phyloP scores from a whole-genome alignment of 2,113 vertebrate genomes.

The Microtus oregoni region DNA sequence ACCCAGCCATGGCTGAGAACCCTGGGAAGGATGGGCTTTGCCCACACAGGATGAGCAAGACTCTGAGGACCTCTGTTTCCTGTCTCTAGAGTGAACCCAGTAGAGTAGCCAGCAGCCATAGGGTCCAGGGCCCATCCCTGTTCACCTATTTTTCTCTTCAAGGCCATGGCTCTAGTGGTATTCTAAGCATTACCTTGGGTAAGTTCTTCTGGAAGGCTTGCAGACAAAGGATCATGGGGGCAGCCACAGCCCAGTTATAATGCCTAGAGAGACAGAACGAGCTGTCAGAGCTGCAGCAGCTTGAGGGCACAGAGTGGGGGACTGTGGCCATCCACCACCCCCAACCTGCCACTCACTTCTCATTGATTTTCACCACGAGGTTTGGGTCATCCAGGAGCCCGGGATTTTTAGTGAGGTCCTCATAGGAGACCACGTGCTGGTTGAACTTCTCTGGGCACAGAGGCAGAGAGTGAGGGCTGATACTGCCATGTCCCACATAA shows the following conservation, averaged over 20 bases:
- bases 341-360: constrained; percentile 89
- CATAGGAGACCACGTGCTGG: constrained; percentile 92
- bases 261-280: constrained; percentile 87
- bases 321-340: not conserved
- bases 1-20: not conserved
- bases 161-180: not conserved
- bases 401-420: constrained; percentile 93
- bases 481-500: not conserved
- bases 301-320: rapidly evolving
- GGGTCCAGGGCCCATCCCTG: not conserved
- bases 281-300: not conserved
- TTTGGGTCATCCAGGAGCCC: constrained; percentile 93
- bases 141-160: not conserved
- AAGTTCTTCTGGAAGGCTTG: constrained; percentile 95
- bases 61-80: not conserved
- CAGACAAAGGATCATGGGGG: constrained; percentile 95
- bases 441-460: constrained; percentile 91
- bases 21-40: not conserved
- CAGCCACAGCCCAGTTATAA: constrained; percentile 97
- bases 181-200: constrained; percentile 90
- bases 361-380: constrained; percentile 94
- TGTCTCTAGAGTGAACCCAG: not conserved
- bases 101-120: not conserved
- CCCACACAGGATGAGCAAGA: not conserved
- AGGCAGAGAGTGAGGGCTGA: not conserved